Evolutionary conservation across 2,888 invertebrate genomes (phyloP).

Genomic region (Andrena flavipes): DNA sequence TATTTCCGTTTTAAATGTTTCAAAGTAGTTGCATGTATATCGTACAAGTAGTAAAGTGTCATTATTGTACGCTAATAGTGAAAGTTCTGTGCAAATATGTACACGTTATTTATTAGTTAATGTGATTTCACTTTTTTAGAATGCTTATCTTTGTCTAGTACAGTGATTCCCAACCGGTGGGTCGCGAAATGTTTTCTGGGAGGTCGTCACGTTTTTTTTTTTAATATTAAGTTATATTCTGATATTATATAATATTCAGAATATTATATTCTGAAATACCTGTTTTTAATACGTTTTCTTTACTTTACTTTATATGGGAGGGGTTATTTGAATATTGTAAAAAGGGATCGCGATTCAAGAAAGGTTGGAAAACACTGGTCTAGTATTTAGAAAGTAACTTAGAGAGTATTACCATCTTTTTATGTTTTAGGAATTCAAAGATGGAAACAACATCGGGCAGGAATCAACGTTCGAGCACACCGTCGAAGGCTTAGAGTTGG

Average conservation of each 20-base stretch:
- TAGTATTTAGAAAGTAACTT: not conserved
- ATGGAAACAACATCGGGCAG: conserved; percentile 77
- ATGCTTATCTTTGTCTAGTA: not conserved
- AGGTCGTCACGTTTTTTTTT: too few species aligned
- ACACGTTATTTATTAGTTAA: conserved; percentile 16
- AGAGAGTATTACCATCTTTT: conserved; percentile 44
- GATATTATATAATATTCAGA: too few species aligned
- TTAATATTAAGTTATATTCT: too few species aligned
- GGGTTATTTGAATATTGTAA: too few species aligned
- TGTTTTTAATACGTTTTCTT: too few species aligned
- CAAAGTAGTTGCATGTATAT: conserved; percentile 40
- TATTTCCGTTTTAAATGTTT: conserved; percentile 12
- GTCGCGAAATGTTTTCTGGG: too few species aligned
- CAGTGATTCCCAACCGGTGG: too few species aligned
- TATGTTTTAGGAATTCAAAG: conserved; percentile 82
- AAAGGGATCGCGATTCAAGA: too few species aligned
- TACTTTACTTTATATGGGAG: too few species aligned
- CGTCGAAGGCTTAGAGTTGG: conserved; percentile 79
- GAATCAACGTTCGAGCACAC: conserved; percentile 76
- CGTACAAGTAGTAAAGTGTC: conserved; percentile 12
- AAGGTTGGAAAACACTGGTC: not conserved
- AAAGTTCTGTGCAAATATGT: not conserved
- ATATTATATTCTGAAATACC: too few species aligned
- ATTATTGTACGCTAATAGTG: not conserved
- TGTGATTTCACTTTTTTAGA: conserved; percentile 14